Evolutionary conservation across 2,888 invertebrate species (phyloP), one percentile per base, ranked within the genome.

Genomic region (Diarsia brunnea): DNA sequence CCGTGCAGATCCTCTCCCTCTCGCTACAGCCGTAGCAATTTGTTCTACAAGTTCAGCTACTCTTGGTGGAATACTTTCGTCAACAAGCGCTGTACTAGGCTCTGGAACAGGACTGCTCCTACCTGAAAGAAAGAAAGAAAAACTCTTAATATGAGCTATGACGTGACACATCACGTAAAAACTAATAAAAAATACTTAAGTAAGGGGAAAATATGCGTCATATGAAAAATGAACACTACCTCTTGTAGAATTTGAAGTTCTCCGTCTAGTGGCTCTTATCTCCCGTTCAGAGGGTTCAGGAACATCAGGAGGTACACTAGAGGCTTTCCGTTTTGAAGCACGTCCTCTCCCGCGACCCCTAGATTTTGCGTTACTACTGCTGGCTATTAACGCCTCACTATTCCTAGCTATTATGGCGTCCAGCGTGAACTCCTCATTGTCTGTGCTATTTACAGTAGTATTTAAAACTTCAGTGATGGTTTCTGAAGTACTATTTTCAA

Each of bases 321-420:
- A 1, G 0, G 60, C 16, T 61, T 87, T 88, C 1, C 87, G 58
- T 72, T 88, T 88, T 14, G 8, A 47, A 0, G 64, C 63, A n/a
- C 76, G 73, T 49, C 73, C 78, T 21, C 73, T 45, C 0, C 81
- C 73, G 0, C 85, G 64, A 0, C 82, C 79, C 19, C 69, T 73
- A 0, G 81, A 67, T 74, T 83, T 84, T 2, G 24, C 0, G 24
- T 80, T 87, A 47, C 73, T 75, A 51, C 90, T 88, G 0, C 84
- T 80, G 0, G 91, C 90, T 73, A 90, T 90, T 38, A 91, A 38
- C 4, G n/a, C 0, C 27, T 80, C 86, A 47, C 73, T 75, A 51
- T 91, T 88, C 0, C 84, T 80, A 0, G 91, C 90, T 73, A 91
- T 91, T 38, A 91, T 91, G 3, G 86, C 77, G 51, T 91, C 92